Evolutionary conservation across 2,888 invertebrate genomes (phyloP), one percentile per base, ranked within the genome.

Genomic region (Eremobia ochroleuca): DNA sequence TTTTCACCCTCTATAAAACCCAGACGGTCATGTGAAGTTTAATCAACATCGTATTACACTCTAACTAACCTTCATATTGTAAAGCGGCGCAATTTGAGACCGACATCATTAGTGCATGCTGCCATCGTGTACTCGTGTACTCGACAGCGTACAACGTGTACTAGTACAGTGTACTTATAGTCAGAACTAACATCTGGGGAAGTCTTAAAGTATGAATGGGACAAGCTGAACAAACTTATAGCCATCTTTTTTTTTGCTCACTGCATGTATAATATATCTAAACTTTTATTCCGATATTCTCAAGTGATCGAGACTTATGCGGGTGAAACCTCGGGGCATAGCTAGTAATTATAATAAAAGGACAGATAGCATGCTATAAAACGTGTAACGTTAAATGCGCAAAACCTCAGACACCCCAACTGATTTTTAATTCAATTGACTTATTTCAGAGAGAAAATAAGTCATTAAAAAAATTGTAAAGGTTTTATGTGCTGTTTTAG

Each of bases 31-130:
- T 55, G 18, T 66, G 61, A 85, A 77, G 52, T 62, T 81, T 65
- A 67, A 82, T 77, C 28, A 73, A 85, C 72, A 70, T 85, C 82
- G 31, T 52, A 59, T 76, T 73, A 70, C 46, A 73, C 58, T 43
- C 40, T 85, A 85, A 80, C 49, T 82, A 84, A 70, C 73, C 43
- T 69, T 76, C 37, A 49, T 71, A 59, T 73, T 81, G 66, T 85
- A 61, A 62, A 81, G 43, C 43, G 13, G 59, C 34, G 76, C 67
- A 81, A 83, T 73, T 73, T 66, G 82, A 77, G 69, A 62, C 59
- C 82, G 65, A 73, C 83, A 70, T 83, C 83, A 82, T 83, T 83
- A 83, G 85, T 77, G 73, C 70, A 85, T 59, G 58, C 58, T 67
- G 34, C 71, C 69, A 72, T 59, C 73, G 37, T 34, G 61, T 58